Evolutionary conservation across 37 sponge, comb jelly and placozoan species (phyloP).

Genomic region (Eunapius fragilis): DNA sequence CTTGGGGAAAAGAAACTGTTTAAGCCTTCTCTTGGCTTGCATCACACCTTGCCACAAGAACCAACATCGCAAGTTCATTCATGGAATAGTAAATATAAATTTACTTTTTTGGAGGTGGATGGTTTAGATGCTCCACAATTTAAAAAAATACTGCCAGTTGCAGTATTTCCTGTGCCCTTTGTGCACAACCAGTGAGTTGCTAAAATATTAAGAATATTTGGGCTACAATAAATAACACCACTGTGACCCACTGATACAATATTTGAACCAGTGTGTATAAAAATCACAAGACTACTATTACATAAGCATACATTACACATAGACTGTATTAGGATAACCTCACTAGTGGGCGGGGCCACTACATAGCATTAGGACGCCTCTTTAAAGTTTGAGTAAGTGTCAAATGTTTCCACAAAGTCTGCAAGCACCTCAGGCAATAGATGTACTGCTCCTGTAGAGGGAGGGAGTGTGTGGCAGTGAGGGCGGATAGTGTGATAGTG

Average conservation of each 20-base stretch:
- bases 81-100: too few relatives aligned
- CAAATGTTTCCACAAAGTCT: conserved; percentile 63
- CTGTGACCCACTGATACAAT: neutral
- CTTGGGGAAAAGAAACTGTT: too few relatives aligned
- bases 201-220: too few relatives aligned
- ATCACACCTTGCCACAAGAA: too few relatives aligned
- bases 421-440: conserved; percentile 52
- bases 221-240: neutral
- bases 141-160: too few relatives aligned
- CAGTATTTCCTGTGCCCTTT: too few relatives aligned
- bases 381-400: conserved; percentile 64
- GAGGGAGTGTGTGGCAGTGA: neutral
- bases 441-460: conserved; percentile 47
- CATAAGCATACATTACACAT: neutral
- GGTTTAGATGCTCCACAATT: too few relatives aligned
- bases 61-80: too few relatives aligned
- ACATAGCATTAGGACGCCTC: neutral
- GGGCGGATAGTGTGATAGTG: too few relatives aligned
- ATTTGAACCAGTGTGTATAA: neutral
- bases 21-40: too few relatives aligned
- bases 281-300: neutral
- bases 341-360: neutral
- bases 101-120: too few relatives aligned
- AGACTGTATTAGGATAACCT: neutral
- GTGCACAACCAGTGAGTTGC: too few relatives aligned